Evolutionary conservation across 2,888 invertebrate genomes (phyloP).

Genomic region (Synergus laeviventris): DNA sequence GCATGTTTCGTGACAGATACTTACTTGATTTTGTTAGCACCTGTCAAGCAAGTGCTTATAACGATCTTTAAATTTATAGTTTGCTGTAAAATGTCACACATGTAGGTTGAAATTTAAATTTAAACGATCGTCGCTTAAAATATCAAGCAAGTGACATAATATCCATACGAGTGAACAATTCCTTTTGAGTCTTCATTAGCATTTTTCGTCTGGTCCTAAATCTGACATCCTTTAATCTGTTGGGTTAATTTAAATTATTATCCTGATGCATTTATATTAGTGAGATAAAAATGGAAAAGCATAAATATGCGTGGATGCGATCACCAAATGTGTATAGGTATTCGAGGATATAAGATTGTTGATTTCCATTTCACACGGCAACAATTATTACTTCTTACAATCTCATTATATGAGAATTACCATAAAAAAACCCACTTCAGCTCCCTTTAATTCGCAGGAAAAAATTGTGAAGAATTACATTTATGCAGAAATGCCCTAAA

Average conservation of each 20-base stretch:
- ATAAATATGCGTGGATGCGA: no score
- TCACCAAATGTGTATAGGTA: no score
- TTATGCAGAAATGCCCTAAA: no score
- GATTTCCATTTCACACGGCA: no score
- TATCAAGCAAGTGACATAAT: background rate
- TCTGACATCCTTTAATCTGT: background rate
- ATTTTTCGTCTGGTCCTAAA: background rate
- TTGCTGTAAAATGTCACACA: background rate
- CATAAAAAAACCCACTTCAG: no score
- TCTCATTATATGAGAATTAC: no score
- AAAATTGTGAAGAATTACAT: no score
- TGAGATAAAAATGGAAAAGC: no score
- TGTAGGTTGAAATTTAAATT: constrained; percentile 1
- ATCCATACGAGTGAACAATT: background rate
- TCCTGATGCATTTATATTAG: background rate
- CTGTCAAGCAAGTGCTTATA: constrained; percentile 43
- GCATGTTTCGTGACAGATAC: background rate
- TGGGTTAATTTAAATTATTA: background rate
- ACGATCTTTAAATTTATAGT: constrained; percentile 39
- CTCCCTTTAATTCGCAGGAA: no score
- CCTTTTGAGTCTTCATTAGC: background rate
- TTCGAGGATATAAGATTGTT: no score
- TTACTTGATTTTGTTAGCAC: background rate
- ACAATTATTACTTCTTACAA: no score
- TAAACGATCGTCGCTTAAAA: background rate